Base-by-base conservation (phyloP, 2,888 invertebrate genomes). In the Andrena marginata region DNA sequence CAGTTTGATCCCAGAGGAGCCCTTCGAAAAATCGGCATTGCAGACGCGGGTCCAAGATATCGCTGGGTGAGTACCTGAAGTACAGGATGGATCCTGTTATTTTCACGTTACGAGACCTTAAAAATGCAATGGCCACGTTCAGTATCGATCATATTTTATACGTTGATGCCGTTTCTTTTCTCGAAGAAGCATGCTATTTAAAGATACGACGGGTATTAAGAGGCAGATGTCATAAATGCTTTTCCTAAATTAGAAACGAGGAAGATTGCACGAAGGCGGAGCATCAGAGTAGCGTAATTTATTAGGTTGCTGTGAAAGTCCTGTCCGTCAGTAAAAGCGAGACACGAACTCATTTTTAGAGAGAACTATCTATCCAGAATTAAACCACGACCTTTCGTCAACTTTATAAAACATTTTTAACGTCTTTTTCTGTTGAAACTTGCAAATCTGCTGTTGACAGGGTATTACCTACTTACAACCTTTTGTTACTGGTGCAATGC, bases 21-120 rank as follows among this genome's bases (percentile, higher is more conserved):
- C 95, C 49, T 94, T 94, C 85, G 94, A 94, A 71, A 94, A 94
- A 77, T 91, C 94, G 49, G 86, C 93, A 10, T 92, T 93, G 65
- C 93, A 93, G 79, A 90, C 92, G 79, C 94, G 95, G 62, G 91
- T 95, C 49, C 95, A 95, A 86, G 96, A 96, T 90, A 94, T 95
- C 74, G 94, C 95, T 60, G 95, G 95, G 96, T 96, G 92, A 94
- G 95, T 94, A 60, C 13, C 64, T 67, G 35, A 73, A 81, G 29
- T 35, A 56, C 26, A 49, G 0, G 49, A n/a, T 59, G 63, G 65
- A 54, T 59, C 13, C 29, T 42, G 35, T 42, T 29, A 33, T 74
- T 69, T 33, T 51, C 63, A 33, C 26, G 70, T 71, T 84, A 87
- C 51, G 71, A 35, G 64, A 75, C 23, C 76, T 49, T 63, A 75